Base-by-base conservation (phyloP, 2,888 invertebrate species). In the Diogma glabrata region DNA sequence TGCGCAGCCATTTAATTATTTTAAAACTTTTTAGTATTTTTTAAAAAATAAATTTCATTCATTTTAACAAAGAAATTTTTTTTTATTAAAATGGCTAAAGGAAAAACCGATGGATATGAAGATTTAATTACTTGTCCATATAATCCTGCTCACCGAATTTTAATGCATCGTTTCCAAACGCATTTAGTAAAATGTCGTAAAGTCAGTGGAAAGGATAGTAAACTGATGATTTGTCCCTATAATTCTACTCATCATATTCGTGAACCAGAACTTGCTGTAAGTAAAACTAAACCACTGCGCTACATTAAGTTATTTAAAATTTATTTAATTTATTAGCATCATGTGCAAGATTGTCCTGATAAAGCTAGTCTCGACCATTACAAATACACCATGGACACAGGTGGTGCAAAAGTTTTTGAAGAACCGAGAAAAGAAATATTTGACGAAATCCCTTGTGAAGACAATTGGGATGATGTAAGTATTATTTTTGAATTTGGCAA, bases 121-220 rank as follows among this genome's bases (percentile, higher is more conserved):
- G 66, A 72, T 19, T 54, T 72, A 55, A 56, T 72, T 12, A 62
- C 67, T 0, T 79, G 79, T 52, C 77, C 75, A 0, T 79, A 77
- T 60, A 68, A 76, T 53, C 55, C 55, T n/a, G 54, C 73, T 0
- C 79, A 78, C 48, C 65, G 69, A 12, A 66, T 77, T 0, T 68
- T 71, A 9, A 66, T 67, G 3, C 68, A 67, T 23, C 56, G 73
- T 0, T 70, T 77, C 66, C 72, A 74, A 43, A 60, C 67, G 0
- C 78, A 78, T 43, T 57, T 78, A 0, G 70, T 72, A 36, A 76
- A 75, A 55, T 78, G 78, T 48, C 57, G 71, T 0, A 73, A 71
- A 23, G 70, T 70, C 20, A 57, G 72, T 45, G 66, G 63, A 0
- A 63, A 69, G 4, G 55, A 62, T 1, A 63, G 65, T 7, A 19